phyloP scores from a whole-genome alignment of 1,140 invertebrate genomes.

The Thaumatotibia leucotreta region DNA sequence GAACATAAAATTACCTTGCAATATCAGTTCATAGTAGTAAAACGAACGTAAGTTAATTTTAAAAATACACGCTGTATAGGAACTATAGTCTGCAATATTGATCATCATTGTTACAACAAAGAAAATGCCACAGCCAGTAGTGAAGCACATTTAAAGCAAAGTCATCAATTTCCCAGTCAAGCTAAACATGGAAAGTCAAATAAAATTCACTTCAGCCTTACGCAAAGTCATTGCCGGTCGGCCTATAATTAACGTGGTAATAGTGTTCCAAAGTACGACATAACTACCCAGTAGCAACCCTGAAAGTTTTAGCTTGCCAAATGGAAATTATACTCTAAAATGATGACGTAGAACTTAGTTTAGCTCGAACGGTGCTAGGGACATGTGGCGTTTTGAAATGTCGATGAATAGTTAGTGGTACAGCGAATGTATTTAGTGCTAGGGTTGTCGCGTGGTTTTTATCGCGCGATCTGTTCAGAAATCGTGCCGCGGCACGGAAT shows the following conservation, averaged over 20 bases:
- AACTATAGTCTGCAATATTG: not conserved
- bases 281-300: not conserved
- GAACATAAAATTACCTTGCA: too few relatives aligned
- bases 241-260: slow-evolving; percentile 24
- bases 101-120: not conserved
- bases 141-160: not conserved
- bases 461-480: slow-evolving; percentile 35
- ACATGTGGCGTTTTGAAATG: not conserved
- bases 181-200: slow-evolving; percentile 17
- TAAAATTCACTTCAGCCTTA: slow-evolving; percentile 18
- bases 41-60: too few relatives aligned
- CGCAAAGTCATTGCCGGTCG: slow-evolving; percentile 19
- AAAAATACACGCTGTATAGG: not conserved
- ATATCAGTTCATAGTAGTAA: too few relatives aligned
- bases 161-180: slow-evolving; percentile 8
- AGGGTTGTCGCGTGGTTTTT: slow-evolving; percentile 15
- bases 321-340: not conserved
- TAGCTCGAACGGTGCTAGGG: not conserved
- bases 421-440: slow-evolving; percentile 1
- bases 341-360: not conserved
- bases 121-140: not conserved
- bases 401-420: not conserved
- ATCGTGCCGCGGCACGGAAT: slow-evolving; percentile 37
- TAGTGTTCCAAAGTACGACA: slow-evolving; percentile 4
- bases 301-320: not conserved